Evolutionary conservation across 1,140 invertebrate genomes (phyloP), one percentile per base, ranked within the genome.

Genomic region (Heliconius hermathena): DNA sequence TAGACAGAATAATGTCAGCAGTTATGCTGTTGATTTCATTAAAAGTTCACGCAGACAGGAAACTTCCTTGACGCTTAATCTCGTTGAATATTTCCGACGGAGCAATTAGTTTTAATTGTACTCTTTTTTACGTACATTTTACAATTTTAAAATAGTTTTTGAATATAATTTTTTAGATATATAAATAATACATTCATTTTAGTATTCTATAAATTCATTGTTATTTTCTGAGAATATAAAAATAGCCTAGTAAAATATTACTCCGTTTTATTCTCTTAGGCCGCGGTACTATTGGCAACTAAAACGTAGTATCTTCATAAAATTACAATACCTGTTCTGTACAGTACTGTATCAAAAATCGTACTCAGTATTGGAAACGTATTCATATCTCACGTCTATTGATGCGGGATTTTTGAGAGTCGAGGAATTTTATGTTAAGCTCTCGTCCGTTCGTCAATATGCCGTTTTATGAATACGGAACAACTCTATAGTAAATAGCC

Each of bases 51-150:
- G 57, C 57, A 29, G 22, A 66, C 57, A 66, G 22, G 57, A 66
- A 66, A 26, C 57, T 66, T 66, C 57, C 22, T 66, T 66, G 57
- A 66, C 22, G 57, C 57, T 66, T 66, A 66, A 66, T 66, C 22
- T 66, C 57, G 57, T 66, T 66, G 22, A 66, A 66, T 66, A 66
- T 66, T 66, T 66, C 57, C 22, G 22, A 66, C 57, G 13, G 57
- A 66, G 57, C 57, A 66, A 66, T 66, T 66, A 66, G 60, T 66
- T 66, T 66, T 66, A 66, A 29, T 66, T 66, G 22, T 22, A 66
- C 22, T 66, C 60, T 66, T 66, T 66, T 66, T 66, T 66, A 66
- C 60, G 60, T 9, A 66, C 60, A 66, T 29, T 66, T 66, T 26
- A 66, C 26, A 66, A 22, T 29, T 66, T 66, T 57, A 20, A 66